Evolutionary conservation across 1,140 invertebrate genomes (phyloP), one percentile per base, ranked within the genome.

Genomic region (Saccostrea echinata): DNA sequence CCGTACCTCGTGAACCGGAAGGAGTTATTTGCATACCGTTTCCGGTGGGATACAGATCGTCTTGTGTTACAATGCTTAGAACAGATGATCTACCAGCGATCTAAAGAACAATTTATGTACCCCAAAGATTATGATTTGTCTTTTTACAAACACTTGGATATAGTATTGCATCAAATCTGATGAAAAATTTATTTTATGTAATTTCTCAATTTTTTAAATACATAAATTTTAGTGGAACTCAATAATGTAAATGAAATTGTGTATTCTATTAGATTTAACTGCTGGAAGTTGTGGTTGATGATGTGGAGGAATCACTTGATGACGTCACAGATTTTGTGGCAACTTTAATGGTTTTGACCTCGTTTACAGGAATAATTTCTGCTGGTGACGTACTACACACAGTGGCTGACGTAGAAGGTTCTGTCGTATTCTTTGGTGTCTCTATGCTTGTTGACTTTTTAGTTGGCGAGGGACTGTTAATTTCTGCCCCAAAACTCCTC

Each of bases 1-100:
- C 81, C 81, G 3, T 51, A 83, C 35, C 81, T 83, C 51, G n/a
- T 83, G 21, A 83, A 83, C 18, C 35, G 81, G n/a, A 83, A 83
- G 81, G 81, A 83, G n/a, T 51, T 83, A 18, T 83, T 83, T 53
- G 81, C 81, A 1, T 83, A 51, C 51, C 35, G 51, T 11, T 83
- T 83, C 81, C 35, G 51, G 51, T 83, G 81, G 81, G 81, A 83
- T 51, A 52, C n/a, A 9, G 35, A 83, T n/a, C 35, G 24, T 51
- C 35, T 83, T 12, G 81, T 53, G 43, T 83, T 83, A 27, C 35
- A 83, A 35, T 83, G 81, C 51, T n/a, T 83, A 24, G 81, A 51
- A n/a, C 81, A 83, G 2, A 24, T n/a, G 51, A 83, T 83, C 11
- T 53, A 83, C 35, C 35, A 83, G 24, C 18, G 51, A 53, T 52